Evolutionary conservation across 1,140 invertebrate genomes (phyloP).

Genomic region (Drosophila equinoxialis): DNA sequence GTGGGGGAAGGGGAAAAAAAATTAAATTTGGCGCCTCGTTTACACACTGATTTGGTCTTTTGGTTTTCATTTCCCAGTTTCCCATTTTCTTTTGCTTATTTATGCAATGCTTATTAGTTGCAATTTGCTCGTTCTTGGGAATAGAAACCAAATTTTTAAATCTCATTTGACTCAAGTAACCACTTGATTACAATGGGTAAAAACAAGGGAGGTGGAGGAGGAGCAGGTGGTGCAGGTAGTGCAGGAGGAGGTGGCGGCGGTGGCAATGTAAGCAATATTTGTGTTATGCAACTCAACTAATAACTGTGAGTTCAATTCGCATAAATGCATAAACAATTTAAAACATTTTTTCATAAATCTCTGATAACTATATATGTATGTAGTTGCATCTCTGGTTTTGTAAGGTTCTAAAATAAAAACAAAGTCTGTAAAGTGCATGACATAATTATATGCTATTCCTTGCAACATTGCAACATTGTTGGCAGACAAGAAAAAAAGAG

Average conservation of each 20-base stretch:
- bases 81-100: conserved; percentile 52
- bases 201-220: conserved; percentile 71
- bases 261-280: conserved; percentile 82
- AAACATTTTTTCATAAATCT: background rate
- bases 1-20: background rate
- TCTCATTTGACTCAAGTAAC: conserved; percentile 38
- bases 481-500: too few species aligned
- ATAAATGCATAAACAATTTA: conserved; percentile 10
- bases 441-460: background rate
- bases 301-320: conserved; percentile 65
- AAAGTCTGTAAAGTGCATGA: background rate
- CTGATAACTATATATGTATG: background rate
- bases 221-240: conserved; percentile 45
- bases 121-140: conserved; percentile 61
- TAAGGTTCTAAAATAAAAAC: too few species aligned
- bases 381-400: too few species aligned
- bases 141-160: conserved; percentile 53
- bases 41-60: background rate
- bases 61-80: background rate
- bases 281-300: conserved; percentile 74
- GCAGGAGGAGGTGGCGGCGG: conserved; percentile 55
- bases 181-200: conserved; percentile 70
- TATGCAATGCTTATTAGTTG: conserved; percentile 68
- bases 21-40: conserved; percentile 2
- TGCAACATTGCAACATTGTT: too few species aligned